Base-by-base conservation (phyloP, 2,888 invertebrate species). In the Emmelina monodactyla region DNA sequence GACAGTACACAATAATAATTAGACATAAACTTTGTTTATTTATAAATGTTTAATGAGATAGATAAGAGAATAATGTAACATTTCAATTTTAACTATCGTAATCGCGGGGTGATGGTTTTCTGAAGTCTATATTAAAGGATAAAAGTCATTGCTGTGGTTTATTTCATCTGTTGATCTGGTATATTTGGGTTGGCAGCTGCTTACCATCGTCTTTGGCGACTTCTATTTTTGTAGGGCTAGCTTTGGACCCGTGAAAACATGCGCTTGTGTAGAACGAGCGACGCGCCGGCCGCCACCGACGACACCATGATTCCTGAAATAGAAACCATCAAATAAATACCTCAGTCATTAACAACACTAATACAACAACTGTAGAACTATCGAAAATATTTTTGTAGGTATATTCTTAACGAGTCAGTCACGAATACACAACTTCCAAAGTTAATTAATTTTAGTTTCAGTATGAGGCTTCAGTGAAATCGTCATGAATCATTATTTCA, bases 251-350 rank as follows among this genome's bases (percentile, higher is more conserved):
- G 42, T 73, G 72, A 42, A 50, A 60, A 50, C 76, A 75, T 42
- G 55, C 64, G 47, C 66, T 67, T 53, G 79, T 78, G 55, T 61
- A 69, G 61, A 72, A 64, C 12, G 67, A 57, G 34, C 82, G 72
- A 34, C 80, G 76, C 40, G 64, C 54, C 37, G 80, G 72, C 65
- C 83, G 80, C 83, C 83, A 84, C 48, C 83, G 73, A 43, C 84
- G 78, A 62, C 85, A 84, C 85, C 86, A 85, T 40, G 85, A 83
- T 69, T 85, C 85, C 86, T 86, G 62, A 19, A 63, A 68, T n/a
- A n/a, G n/a, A n/a, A n/a, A n/a, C n/a, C n/a, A n/a, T n/a, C n/a
- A n/a, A n/a, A n/a, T n/a, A n/a, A n/a, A n/a, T n/a, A n/a, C n/a
- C n/a, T n/a, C n/a, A n/a, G n/a, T n/a, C n/a, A n/a, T n/a, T n/a